phyloP scores from a whole-genome alignment of 2,113 vertebrate species.

The Heterochromis multidens region DNA sequence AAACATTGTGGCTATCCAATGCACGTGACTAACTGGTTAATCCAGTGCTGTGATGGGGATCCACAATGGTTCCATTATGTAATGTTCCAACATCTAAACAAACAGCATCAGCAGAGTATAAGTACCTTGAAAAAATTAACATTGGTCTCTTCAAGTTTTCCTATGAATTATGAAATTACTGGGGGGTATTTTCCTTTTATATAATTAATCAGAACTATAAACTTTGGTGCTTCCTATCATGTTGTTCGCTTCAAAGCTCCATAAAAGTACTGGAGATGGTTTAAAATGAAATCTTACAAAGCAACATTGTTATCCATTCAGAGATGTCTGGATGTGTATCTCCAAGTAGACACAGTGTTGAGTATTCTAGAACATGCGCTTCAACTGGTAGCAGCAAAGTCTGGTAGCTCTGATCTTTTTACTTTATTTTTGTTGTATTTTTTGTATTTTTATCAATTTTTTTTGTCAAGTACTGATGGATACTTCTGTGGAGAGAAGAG shows the following conservation, averaged over 20 bases:
- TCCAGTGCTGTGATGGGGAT: background rate
- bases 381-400: too few relatives aligned
- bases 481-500: too few relatives aligned
- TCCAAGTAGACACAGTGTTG: too few relatives aligned
- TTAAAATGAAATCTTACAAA: background rate
- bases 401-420: too few relatives aligned
- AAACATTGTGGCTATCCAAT: too few relatives aligned
- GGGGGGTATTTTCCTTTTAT: background rate
- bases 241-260: background rate
- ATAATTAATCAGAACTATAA: background rate
- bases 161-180: background rate
- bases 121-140: background rate
- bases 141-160: background rate
- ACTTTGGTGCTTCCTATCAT: background rate
- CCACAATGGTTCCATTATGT: background rate
- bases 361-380: too few relatives aligned
- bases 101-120: background rate
- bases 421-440: too few relatives aligned
- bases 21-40: background rate
- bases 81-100: background rate
- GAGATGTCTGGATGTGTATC: background rate
- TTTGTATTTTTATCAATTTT: too few relatives aligned
- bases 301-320: background rate
- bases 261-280: background rate
- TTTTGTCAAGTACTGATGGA: too few relatives aligned